These are phyloP conservation scores for Parascotia fuliginaria DNA, from an alignment of 2,888 invertebrate species.

Conservation along the genomic window DNA sequence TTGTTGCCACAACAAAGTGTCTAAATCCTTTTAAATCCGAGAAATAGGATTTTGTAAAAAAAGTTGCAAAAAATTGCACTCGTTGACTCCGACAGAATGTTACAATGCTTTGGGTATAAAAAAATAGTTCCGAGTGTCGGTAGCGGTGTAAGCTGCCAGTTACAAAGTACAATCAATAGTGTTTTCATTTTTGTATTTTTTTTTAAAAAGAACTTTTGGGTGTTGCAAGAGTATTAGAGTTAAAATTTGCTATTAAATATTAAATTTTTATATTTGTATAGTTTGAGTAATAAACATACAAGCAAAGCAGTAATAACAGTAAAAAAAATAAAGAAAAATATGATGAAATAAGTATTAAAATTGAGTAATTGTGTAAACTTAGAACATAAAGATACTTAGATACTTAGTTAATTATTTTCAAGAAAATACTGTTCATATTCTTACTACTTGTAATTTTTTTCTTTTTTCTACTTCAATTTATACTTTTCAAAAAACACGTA, in stretches of 20 bases:
- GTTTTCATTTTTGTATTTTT: constrained; percentile 53
- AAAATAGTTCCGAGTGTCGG: constrained; percentile 59
- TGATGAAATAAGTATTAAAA: too few species aligned
- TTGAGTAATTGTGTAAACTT: too few species aligned
- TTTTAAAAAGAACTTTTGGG: constrained; percentile 57
- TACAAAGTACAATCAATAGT: constrained; percentile 75
- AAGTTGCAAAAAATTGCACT: constrained; percentile 61
- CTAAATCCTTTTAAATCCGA: constrained; percentile 84
- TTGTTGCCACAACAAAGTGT: constrained; percentile 85
- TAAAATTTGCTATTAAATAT: constrained; percentile 29
- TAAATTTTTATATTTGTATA: too few species aligned
- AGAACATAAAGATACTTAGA: too few species aligned
- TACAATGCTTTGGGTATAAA: constrained; percentile 66
- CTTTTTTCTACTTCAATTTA: too few species aligned
- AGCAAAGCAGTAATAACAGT: too few species aligned
- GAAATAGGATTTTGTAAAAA: constrained; percentile 80
- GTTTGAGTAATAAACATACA: too few species aligned
- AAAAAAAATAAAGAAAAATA: too few species aligned
- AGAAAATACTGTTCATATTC: too few species aligned
- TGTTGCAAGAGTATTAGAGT: constrained; percentile 42
- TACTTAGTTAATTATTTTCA: too few species aligned
- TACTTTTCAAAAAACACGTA: too few species aligned
- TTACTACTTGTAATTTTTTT: too few species aligned
- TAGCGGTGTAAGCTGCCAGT: constrained; percentile 77
- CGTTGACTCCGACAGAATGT: constrained; percentile 79